Conservation (phyloP, 2,888 invertebrate species). For the Tromatobia lineatoria region DNA sequence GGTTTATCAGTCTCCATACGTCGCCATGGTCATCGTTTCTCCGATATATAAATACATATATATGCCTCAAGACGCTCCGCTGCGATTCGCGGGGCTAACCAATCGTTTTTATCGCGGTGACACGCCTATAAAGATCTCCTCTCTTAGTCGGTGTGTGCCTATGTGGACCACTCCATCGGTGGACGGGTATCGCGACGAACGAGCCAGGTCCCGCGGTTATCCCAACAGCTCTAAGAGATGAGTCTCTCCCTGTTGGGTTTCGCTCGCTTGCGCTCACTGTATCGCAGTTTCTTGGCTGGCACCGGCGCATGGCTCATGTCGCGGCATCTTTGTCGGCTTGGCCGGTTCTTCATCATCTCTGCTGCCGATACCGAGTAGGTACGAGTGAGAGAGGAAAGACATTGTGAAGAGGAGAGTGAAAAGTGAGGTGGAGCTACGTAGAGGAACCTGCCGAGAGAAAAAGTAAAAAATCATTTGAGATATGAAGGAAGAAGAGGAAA, state of each 20-base stretch:
- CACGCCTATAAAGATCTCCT: constrained; percentile 76
- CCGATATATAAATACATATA: neutral
- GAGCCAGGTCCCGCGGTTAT: constrained; percentile 15
- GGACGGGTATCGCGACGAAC: constrained; percentile 15
- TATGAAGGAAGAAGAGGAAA: constrained; percentile 63
- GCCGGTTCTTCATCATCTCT: constrained; percentile 83
- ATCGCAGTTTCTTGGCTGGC: constrained; percentile 16
- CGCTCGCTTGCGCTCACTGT: constrained; percentile 27
- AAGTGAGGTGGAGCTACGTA: constrained; percentile 50
- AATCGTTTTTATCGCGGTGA: constrained; percentile 74
- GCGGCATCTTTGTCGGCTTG: constrained; percentile 83
- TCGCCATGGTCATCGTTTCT: constrained; percentile 25
- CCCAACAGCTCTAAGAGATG: constrained; percentile 27
- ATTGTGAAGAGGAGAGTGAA: constrained; percentile 47
- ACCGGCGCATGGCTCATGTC: constrained; percentile 77
- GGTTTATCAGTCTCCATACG: constrained; percentile 42
- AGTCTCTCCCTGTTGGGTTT: constrained; percentile 43
- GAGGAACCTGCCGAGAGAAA: constrained; percentile 36
- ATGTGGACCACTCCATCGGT: constrained; percentile 71
- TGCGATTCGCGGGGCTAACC: constrained; percentile 46
- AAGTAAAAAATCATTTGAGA: constrained; percentile 41
- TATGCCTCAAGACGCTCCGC: constrained; percentile 14
- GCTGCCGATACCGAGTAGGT: constrained; percentile 77
- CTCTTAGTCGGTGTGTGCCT: constrained; percentile 29
- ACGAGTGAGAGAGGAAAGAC: constrained; percentile 53